These are phyloP conservation scores for Manis javanica DNA, from an alignment of 2,797 vertebrate species.

Conservation along the genomic window DNA sequence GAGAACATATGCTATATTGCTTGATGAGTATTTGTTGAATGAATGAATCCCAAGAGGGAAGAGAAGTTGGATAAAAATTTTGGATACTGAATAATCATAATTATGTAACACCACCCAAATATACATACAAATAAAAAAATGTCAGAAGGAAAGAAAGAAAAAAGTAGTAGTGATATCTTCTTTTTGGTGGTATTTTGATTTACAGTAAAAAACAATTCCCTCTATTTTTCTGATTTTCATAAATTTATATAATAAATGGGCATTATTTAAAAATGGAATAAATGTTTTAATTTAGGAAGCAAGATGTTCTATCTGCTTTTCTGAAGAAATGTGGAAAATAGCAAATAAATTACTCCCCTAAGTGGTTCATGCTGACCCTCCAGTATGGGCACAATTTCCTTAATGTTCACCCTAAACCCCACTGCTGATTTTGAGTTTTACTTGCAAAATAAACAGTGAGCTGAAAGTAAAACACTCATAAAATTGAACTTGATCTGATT, in stretches of 20 bases:
- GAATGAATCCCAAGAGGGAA: not conserved
- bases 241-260: not conserved
- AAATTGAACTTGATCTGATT: constrained; percentile 67
- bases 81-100: not conserved
- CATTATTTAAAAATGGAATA: constrained; percentile 8
- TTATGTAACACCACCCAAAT: not conserved
- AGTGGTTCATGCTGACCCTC: not conserved
- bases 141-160: not conserved
- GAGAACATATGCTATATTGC: not conserved
- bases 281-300: not conserved
- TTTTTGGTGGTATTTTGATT: constrained; percentile 14
- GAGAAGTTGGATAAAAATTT: not conserved
- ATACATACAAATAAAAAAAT: not conserved
- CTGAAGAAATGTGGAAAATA: constrained; percentile 30
- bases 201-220: constrained; percentile 12
- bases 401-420: constrained; percentile 44
- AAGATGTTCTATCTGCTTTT: not conserved
- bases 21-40: not conserved
- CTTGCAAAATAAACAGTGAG: constrained; percentile 67
- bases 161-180: not conserved
- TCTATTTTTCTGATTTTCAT: constrained; percentile 41
- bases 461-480: constrained; percentile 60
- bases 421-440: constrained; percentile 70
- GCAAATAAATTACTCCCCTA: constrained; percentile 12
- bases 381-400: constrained; percentile 25